Base-by-base conservation (phyloP, 2,797 vertebrate species). In the Myotis pilosus region DNA sequence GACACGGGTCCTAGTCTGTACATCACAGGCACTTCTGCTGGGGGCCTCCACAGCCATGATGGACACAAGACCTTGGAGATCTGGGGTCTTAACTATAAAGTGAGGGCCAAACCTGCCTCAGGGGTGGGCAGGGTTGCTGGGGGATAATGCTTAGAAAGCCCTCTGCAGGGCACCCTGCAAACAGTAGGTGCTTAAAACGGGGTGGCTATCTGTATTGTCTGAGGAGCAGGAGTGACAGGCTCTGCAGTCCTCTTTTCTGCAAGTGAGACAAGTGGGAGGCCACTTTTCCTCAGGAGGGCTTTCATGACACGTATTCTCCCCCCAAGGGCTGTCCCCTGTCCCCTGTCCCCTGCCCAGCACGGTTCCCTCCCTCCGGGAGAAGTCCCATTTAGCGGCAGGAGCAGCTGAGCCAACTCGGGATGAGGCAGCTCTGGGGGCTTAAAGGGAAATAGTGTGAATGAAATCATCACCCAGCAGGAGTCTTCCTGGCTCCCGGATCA, bases 391-490 rank as follows among this genome's bases (percentile, higher is more conserved):
- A 82, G 57, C 8, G 1, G 89, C 80, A 23, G 41, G 4, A 87
- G 90, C 95, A 96, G 96, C 95, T 97, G 95, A 96, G 88, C 49
- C 4, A 7, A 9, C 0, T 25, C 47, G 28, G 66, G 72, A 81
- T 10, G 38, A 87, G 83, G 75, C 69, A 81, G 62, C 71, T 64
- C 75, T 51, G 87, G 92, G 53, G 89, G 83, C 94, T 96, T 96
- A 94, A 62, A 78, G 79, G 25, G 69, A 95, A 94, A 95, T 76
- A 41, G 92, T 87, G 91, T 87, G 94, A 96, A 96, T 96, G 96
- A 97, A 96, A 96, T 96, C 95, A 94, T 81, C 76, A 69, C 83
- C 75, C 94, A 81, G 95, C 69, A 3, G 83, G 95, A 96, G 96
- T 89, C 95, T 94, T 95, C 94, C 91, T 94, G 95, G 95, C 96